A percentile compares a stretch with the other conserved stretches of the same genome.
Evolutionary conservation across 2,888 invertebrate genomes (phyloP).

Genomic region (Leptinotarsa haldemani): DNA sequence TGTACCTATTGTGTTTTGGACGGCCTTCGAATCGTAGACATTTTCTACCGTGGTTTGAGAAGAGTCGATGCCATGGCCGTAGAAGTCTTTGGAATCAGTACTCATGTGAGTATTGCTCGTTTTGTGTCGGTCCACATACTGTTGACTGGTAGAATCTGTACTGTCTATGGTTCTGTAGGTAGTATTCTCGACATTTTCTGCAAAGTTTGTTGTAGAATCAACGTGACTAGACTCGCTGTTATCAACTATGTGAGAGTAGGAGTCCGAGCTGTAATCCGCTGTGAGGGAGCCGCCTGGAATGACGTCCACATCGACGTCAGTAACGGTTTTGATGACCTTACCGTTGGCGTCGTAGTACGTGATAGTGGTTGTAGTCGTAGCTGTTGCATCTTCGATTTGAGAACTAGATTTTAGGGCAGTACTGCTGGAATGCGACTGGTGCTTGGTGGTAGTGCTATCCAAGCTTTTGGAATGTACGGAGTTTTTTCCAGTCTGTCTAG

Average conservation of each 20-base stretch:
- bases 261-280: conserved; percentile 1
- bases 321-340: conserved; percentile 60
- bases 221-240: conserved; percentile 20
- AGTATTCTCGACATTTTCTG: not conserved
- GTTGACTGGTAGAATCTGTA: not conserved
- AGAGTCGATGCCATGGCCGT: conserved; percentile 59
- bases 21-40: conserved; percentile 61
- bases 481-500: not conserved
- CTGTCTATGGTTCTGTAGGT: conserved; percentile 1
- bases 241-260: conserved; percentile 10
- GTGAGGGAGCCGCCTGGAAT: conserved; percentile 39
- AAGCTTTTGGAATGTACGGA: conserved; percentile 2
- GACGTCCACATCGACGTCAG: conserved; percentile 55
- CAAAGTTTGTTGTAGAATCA: conserved; percentile 7
- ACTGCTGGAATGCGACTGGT: not conserved
- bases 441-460: not conserved
- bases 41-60: conserved; percentile 57
- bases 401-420: conserved; percentile 16
- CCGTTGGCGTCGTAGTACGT: conserved; percentile 64
- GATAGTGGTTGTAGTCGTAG: conserved; percentile 58
- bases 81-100: conserved; percentile 60
- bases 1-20: conserved; percentile 63
- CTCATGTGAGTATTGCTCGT: conserved; percentile 51
- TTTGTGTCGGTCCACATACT: conserved; percentile 39
- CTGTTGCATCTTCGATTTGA: conserved; percentile 43